Base-by-base conservation (phyloP, 2,888 invertebrate species). In the Pachliopta kotzebuea region DNA sequence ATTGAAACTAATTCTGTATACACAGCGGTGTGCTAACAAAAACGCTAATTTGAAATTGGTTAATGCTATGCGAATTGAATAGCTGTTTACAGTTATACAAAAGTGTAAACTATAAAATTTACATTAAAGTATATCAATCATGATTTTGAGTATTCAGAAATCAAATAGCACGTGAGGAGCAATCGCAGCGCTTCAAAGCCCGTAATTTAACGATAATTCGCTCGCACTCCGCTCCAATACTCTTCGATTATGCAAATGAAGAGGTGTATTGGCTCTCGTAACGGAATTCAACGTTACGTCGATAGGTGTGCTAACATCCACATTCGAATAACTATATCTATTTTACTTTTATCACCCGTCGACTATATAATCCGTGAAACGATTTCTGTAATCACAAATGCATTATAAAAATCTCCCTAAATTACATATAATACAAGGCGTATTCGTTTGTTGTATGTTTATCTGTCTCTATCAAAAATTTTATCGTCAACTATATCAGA, bases 161-260 rank as follows among this genome's bases (percentile, higher is more conserved):
- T 65, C 45, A 60, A 37, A 59, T 64, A 69, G 68, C 67, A 67
- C 69, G 67, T 61, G 66, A 67, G 64, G 65, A 68, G 66, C 54
- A 62, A 59, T 49, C 58, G 31, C 64, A 58, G 68, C 68, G 63
- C 60, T 50, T 50, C 68, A 68, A 61, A 67, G 67, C 68, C 60
- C 68, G 70, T 73, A 71, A 72, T 72, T 73, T 56, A 62, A 68
- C 60, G 70, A 72, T 73, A 73, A 76, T 73, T 72, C 69, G 67
- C 71, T 62, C 69, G 65, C 65, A 58, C 65, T 63, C 64, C 66
- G 65, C 60, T 67, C 66, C 69, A 68, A 67, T 68, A 62, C 68
- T 68, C 67, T 66, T 69, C 69, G 72, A 77, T 77, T 77, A 78
- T 74, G 79, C 70, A 73, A 78, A 78, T 76, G 69, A 68, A 60